Conservation (phyloP, 2,113 vertebrate species). For the Conger conger region DNA sequence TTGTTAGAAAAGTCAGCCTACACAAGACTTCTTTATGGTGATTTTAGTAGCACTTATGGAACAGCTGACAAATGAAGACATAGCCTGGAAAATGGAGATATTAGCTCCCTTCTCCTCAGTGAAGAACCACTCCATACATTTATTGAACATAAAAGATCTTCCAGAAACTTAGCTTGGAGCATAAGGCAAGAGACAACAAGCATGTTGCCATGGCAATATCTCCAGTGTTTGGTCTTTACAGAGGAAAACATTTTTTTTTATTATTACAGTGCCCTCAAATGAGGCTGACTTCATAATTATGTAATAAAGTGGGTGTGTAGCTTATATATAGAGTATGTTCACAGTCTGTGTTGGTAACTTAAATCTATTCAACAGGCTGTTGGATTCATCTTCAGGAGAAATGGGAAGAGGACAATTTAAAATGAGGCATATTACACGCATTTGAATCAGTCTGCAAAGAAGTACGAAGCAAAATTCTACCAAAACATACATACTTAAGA, state of each 20-base stretch:
- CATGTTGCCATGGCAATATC: slow-evolving; percentile 42
- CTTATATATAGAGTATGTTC: neutral
- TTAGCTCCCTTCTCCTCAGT: slow-evolving; percentile 40
- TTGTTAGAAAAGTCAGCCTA: slow-evolving; percentile 41
- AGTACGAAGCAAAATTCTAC: neutral
- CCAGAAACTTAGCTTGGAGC: slow-evolving; percentile 21
- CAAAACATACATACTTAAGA: neutral
- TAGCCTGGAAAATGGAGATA: slow-evolving; percentile 43
- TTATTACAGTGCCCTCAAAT: slow-evolving; percentile 42
- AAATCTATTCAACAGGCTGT: neutral
- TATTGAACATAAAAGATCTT: neutral
- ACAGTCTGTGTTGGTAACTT: slow-evolving; percentile 6
- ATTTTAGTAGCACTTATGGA: slow-evolving; percentile 38
- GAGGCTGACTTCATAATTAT: slow-evolving; percentile 56
- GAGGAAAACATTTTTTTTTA: too few species aligned
- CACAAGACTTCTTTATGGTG: slow-evolving; percentile 47
- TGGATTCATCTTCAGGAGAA: neutral
- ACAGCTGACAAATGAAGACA: slow-evolving; percentile 56
- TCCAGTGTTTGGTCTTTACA: slow-evolving; percentile 27
- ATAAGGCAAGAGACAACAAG: slow-evolving; percentile 43
- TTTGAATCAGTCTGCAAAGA: neutral
- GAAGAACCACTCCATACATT: slow-evolving; percentile 35
- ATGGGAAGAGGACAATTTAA: neutral
- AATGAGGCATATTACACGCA: neutral
- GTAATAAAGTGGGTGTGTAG: slow-evolving; percentile 9